Evolutionary conservation across 1,140 invertebrate species (phyloP).

Genomic region (Acyrthosiphon pisum): DNA sequence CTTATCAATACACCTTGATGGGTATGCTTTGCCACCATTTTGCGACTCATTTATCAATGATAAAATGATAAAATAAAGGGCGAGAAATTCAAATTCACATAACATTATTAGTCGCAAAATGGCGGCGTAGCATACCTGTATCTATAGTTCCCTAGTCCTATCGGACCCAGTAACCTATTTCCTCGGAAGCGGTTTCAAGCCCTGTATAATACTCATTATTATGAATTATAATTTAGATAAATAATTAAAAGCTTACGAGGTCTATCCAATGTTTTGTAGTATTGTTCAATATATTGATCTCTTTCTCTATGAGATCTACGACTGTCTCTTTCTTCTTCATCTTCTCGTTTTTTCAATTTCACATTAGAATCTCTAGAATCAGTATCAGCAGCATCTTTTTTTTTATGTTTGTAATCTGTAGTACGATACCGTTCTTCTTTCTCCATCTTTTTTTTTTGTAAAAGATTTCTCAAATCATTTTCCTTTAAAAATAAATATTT

Average conservation of each 20-base stretch:
- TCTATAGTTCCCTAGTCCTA: no score
- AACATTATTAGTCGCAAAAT: no score
- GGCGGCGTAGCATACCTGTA: no score
- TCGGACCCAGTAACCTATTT: no score
- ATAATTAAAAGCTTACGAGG: constrained; percentile 40
- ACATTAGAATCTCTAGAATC: constrained; percentile 19
- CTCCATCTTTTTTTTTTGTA: constrained; percentile 53
- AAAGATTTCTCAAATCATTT: constrained; percentile 55
- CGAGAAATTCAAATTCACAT: no score
- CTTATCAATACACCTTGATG: no score
- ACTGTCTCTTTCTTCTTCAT: constrained; percentile 38
- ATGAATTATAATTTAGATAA: neutral
- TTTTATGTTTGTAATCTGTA: constrained; percentile 43
- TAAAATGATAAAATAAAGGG: no score
- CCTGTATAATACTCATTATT: neutral
- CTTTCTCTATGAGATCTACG: constrained; percentile 41
- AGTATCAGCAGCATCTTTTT: constrained; percentile 13
- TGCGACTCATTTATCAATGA: no score
- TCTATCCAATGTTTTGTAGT: constrained; percentile 46
- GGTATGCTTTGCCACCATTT: no score
- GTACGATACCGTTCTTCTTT: constrained; percentile 54
- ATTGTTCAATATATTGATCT: constrained; percentile 56
- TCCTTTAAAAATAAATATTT: constrained; percentile 41
- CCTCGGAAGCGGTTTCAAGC: no score
- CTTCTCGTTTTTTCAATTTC: constrained; percentile 43